Conservation (phyloP, 1,140 invertebrate genomes). For the Caenorhabditis brenneri region DNA sequence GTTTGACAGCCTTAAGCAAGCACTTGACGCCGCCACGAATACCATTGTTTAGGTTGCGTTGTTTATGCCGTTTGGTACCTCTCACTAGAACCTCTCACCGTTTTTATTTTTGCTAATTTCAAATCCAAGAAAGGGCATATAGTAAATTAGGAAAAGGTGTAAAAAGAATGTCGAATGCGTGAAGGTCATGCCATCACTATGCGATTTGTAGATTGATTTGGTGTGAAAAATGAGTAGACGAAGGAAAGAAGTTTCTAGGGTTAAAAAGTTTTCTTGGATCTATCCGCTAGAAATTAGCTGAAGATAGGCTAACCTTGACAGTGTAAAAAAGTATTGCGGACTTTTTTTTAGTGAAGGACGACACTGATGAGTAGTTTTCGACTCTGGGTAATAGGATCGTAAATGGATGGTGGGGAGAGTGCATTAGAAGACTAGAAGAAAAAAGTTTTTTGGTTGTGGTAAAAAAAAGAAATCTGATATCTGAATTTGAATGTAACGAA, state of each 20-base stretch:
- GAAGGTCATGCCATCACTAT: constrained; percentile 1
- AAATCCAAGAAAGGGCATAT: constrained; percentile 36
- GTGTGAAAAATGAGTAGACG: neutral
- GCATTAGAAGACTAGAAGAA: no score
- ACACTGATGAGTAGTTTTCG: neutral
- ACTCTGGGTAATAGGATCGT: neutral
- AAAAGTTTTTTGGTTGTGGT: no score
- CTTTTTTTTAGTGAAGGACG: neutral
- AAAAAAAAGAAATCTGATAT: no score
- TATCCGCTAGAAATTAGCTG: neutral
- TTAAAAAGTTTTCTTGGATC: neutral
- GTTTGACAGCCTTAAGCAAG: constrained; percentile 42
- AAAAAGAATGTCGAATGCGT: neutral
- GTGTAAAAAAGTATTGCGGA: neutral
- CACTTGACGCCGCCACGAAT: constrained; percentile 36
- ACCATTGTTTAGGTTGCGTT: constrained; percentile 39
- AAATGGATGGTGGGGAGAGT: no score
- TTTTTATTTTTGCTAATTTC: constrained; percentile 35
- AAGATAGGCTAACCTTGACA: neutral
- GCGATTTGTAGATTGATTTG: neutral
- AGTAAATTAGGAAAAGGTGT: neutral
- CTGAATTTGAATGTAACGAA: no score
- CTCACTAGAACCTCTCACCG: no score
- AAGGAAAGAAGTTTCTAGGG: neutral
- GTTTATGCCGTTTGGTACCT: neutral